Conservation (phyloP, 2,888 invertebrate genomes). For the Dynastes maya region DNA sequence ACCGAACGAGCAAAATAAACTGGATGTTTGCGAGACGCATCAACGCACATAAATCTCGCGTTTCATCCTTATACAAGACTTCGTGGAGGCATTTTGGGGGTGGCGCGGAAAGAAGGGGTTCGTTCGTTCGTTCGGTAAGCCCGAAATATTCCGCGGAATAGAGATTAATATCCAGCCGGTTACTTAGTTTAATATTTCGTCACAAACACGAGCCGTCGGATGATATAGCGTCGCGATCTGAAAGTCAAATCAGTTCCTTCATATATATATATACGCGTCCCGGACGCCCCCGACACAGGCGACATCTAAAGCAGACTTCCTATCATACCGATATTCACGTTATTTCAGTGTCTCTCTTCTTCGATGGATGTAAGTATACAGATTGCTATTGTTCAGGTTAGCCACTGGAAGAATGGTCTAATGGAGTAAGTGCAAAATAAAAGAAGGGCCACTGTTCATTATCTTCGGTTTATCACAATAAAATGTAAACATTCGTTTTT, state of each 20-base stretch:
- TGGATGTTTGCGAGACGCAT: slow-evolving; percentile 7
- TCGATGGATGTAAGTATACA: too few relatives aligned
- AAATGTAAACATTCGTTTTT: too few relatives aligned
- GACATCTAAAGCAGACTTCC: slow-evolving; percentile 45
- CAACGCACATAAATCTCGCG: slow-evolving; percentile 15
- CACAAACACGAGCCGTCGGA: slow-evolving; percentile 43
- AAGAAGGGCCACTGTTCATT: too few relatives aligned
- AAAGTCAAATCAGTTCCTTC: slow-evolving; percentile 48
- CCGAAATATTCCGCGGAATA: slow-evolving; percentile 28
- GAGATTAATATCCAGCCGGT: slow-evolving; percentile 50
- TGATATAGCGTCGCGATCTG: slow-evolving; percentile 48
- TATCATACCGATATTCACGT: slow-evolving; percentile 36
- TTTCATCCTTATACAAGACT: neutral
- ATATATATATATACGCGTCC: slow-evolving; percentile 25
- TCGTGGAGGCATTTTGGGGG: neutral
- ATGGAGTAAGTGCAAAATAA: too few relatives aligned
- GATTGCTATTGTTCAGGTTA: too few relatives aligned
- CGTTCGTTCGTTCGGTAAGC: neutral
- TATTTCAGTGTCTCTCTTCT: too few relatives aligned
- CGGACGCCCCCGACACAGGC: neutral
- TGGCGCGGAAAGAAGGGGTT: neutral
- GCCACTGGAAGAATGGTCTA: too few relatives aligned
- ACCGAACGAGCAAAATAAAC: neutral
- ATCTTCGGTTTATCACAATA: too few relatives aligned
- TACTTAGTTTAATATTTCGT: slow-evolving; percentile 50